Conservation (phyloP, 1,140 invertebrate genomes). For the Battus philenor region DNA sequence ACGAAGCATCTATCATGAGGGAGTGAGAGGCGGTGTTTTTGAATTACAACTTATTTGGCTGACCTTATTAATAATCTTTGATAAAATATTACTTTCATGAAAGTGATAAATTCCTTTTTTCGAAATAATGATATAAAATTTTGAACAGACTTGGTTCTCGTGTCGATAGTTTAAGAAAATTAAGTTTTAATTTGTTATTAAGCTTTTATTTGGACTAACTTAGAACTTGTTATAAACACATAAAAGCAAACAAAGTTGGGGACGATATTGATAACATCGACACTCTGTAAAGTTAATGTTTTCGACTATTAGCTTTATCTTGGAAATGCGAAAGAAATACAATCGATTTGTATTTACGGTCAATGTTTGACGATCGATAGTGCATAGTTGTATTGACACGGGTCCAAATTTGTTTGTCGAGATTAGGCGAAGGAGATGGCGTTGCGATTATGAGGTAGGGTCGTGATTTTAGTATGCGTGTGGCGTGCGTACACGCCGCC, state of each 20-base stretch:
- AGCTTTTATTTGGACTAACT: no score
- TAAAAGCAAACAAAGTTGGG: not conserved
- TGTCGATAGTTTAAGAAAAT: not conserved
- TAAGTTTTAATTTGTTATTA: not conserved
- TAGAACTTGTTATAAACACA: no score
- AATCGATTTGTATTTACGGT: constrained; percentile 44
- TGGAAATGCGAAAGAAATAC: constrained; percentile 34
- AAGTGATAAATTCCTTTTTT: not conserved
- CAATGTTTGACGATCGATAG: constrained; percentile 59
- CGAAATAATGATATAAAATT: not conserved
- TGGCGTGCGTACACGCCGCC: constrained; percentile 60
- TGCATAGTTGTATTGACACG: constrained; percentile 45
- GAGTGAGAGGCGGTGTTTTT: constrained; percentile 27
- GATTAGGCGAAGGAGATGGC: constrained; percentile 52
- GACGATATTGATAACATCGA: not conserved
- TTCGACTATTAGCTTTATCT: constrained; percentile 42
- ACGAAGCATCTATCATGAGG: constrained; percentile 30
- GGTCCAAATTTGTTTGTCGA: constrained; percentile 53
- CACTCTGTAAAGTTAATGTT: not conserved
- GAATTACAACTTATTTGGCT: constrained; percentile 18
- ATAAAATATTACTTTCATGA: constrained; percentile 12
- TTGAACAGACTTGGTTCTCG: not conserved
- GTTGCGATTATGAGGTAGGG: constrained; percentile 56
- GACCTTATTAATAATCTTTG: constrained; percentile 16
- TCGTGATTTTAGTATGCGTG: constrained; percentile 66